A percentile compares a stretch with the other conserved stretches of the same genome.
Evolutionary conservation across 2,888 invertebrate species (phyloP).

Genomic region (Lydus trimaculatus): DNA sequence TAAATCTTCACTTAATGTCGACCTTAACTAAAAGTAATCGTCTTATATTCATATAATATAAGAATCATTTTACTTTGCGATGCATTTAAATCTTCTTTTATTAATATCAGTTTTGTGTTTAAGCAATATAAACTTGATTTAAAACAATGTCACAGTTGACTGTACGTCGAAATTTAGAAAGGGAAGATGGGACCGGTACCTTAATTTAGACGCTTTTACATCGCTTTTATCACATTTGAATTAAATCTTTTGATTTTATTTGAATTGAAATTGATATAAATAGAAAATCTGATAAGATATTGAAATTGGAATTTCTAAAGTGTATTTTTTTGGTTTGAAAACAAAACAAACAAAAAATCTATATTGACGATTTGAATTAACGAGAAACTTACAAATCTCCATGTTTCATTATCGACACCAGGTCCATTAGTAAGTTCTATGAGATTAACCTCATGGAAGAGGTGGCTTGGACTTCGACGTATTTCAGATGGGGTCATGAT

Average conservation of each 20-base stretch:
- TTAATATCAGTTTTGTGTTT: no score
- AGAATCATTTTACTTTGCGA: no score
- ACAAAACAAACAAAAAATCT: background rate
- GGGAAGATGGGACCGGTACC: no score
- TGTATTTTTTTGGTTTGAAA: background rate
- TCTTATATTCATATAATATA: no score
- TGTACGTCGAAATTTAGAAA: no score
- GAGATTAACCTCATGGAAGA: slow-evolving; percentile 71
- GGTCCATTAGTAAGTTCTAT: slow-evolving; percentile 64
- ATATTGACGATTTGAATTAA: background rate
- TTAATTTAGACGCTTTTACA: background rate
- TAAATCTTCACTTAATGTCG: no score
- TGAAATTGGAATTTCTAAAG: background rate
- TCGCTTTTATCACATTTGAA: background rate
- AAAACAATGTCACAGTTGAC: no score
- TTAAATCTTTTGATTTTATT: background rate
- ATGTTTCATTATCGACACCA: slow-evolving; percentile 53
- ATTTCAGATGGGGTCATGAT: slow-evolving; percentile 72
- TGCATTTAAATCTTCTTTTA: no score
- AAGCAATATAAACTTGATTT: no score
- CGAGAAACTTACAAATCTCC: slow-evolving; percentile 60
- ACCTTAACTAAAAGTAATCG: no score
- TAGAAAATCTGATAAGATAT: background rate
- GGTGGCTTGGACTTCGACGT: slow-evolving; percentile 67
- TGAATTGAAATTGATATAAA: background rate